Percentiles rank a stretch among this genome's conserved stretches.
phyloP scores from a whole-genome alignment of 2,888 invertebrate genomes.

The Elgonia sp. region DNA sequence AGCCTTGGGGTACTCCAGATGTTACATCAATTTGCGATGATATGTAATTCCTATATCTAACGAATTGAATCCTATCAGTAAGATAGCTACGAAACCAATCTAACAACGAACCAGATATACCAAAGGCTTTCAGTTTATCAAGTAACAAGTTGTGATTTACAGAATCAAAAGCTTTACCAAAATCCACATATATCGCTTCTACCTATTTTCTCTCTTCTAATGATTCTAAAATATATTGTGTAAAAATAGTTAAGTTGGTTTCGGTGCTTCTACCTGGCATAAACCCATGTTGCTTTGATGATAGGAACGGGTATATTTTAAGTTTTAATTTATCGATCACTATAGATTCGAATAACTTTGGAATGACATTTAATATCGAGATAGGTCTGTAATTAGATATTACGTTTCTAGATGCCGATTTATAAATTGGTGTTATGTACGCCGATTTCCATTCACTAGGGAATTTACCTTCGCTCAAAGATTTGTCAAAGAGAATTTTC shows the following conservation, averaged over 20 bases:
- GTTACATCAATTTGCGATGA: neutral
- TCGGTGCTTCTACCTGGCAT: conserved; percentile 9
- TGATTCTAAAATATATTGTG: conserved; percentile 21
- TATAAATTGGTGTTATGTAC: conserved; percentile 31
- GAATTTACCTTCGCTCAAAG: conserved; percentile 1
- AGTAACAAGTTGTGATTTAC: conserved; percentile 23
- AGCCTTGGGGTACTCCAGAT: conserved; percentile 42
- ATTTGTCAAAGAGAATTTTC: conserved; percentile 19
- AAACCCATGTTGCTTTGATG: conserved; percentile 15
- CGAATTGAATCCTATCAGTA: conserved; percentile 6
- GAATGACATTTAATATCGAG: conserved; percentile 11
- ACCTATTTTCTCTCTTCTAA: conserved; percentile 6
- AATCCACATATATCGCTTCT: conserved; percentile 20
- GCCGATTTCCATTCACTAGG: no score
- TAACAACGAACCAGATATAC: neutral
- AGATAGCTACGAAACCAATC: conserved; percentile 26
- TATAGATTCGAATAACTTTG: conserved; percentile 27
- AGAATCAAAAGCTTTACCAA: conserved; percentile 41
- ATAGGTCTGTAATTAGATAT: conserved; percentile 32
- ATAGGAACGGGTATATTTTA: neutral
- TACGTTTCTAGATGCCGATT: conserved; percentile 9
- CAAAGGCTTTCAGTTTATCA: conserved; percentile 11
- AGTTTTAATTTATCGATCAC: conserved; percentile 4
- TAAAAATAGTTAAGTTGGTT: conserved; percentile 1
- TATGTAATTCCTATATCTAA: conserved; percentile 5